Conservation (phyloP, 2,797 vertebrate species). For the Lateolabrax maculatus region DNA sequence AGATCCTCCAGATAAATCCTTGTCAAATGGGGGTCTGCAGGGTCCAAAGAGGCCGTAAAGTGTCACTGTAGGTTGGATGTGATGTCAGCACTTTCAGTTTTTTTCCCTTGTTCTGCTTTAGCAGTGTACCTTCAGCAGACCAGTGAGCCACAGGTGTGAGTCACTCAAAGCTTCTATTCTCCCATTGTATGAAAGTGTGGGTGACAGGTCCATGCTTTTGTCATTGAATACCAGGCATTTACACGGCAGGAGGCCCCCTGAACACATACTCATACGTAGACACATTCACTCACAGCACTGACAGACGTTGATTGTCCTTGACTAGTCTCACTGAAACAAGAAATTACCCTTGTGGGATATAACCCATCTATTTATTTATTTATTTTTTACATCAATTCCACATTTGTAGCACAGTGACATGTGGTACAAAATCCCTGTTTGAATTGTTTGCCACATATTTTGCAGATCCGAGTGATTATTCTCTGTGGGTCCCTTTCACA, state of each 20-base stretch:
- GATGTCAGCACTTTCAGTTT: slow-evolving; percentile 24
- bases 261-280: slow-evolving; percentile 12
- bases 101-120: slow-evolving; percentile 10
- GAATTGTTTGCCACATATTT: background rate
- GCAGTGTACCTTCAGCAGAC: slow-evolving; percentile 8
- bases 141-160: slow-evolving; percentile 45
- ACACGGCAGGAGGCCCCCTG: slow-evolving; percentile 27
- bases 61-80: slow-evolving; percentile 20
- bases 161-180: slow-evolving; percentile 39
- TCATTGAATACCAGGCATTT: slow-evolving; percentile 31
- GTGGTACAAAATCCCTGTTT: background rate
- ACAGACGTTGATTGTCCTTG: slow-evolving; percentile 27
- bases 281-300: slow-evolving; percentile 15
- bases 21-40: background rate
- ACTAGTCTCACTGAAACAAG: slow-evolving; percentile 22
- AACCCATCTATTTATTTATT: background rate
- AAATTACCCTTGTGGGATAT: background rate
- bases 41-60: slow-evolving; percentile 4
- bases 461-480: too few relatives aligned
- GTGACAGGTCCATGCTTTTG: slow-evolving; percentile 34
- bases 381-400: background rate
- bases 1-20: background rate
- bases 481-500: too few relatives aligned
- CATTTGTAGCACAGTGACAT: background rate
- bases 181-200: slow-evolving; percentile 38